Evolutionary conservation across 2,888 invertebrate species (phyloP).

Genomic region (Mythimna albipuncta): DNA sequence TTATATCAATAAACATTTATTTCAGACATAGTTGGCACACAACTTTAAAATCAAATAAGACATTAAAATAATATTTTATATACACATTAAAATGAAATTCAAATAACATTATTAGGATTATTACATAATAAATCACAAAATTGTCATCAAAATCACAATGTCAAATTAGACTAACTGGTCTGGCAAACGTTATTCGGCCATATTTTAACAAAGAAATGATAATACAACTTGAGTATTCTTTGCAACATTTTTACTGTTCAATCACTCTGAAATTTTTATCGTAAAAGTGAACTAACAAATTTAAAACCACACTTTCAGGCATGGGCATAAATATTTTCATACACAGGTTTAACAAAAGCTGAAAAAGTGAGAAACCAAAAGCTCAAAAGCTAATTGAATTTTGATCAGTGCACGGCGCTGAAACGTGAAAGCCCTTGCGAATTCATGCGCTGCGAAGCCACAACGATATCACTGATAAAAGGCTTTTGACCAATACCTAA

Average conservation of each 20-base stretch:
- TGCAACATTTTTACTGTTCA: neutral
- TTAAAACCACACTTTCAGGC: neutral
- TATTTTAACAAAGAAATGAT: no score
- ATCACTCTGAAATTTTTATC: neutral
- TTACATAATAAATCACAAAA: no score
- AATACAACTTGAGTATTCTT: no score
- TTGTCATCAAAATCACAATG: no score
- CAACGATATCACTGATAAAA: neutral
- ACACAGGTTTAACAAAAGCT: neutral
- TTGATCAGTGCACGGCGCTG: neutral
- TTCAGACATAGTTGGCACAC: no score
- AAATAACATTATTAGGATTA: no score
- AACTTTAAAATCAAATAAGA: no score
- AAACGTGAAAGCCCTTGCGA: slow-evolving; percentile 2
- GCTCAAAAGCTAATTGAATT: neutral
- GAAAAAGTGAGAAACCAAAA: slow-evolving; percentile 6
- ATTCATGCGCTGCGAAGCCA: slow-evolving; percentile 2
- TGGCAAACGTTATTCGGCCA: no score
- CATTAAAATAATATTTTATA: no score
- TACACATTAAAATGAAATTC: no score
- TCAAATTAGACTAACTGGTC: no score
- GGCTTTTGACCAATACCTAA: neutral
- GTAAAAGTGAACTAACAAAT: neutral
- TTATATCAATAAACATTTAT: no score
- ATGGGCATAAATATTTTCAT: neutral